A percentile compares a stretch with the other conserved stretches of the same genome.
These are phyloP conservation scores for Pao palembangensis DNA, from an alignment of 2,113 vertebrate species.

Conservation along the genomic window DNA sequence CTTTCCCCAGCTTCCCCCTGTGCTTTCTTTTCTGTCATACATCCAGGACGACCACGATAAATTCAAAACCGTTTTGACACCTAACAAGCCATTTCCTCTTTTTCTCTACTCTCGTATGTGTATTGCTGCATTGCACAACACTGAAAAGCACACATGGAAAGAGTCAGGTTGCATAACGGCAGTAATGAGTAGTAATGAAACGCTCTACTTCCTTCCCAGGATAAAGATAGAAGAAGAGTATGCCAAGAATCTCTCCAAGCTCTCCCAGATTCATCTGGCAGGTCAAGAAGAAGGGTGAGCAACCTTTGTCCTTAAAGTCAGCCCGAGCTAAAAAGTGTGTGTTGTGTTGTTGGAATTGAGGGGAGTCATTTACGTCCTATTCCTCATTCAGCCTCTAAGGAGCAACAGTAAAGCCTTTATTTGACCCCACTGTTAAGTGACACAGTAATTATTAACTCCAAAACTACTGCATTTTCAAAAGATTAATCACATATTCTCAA, in stretches of 20 bases:
- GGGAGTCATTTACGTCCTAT: background rate
- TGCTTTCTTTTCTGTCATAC: conserved; percentile 1
- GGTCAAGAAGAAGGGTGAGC: conserved; percentile 97
- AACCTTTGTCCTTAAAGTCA: conserved; percentile 1
- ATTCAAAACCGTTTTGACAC: conserved; percentile 5
- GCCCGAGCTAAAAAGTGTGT: background rate
- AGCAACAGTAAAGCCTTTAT: background rate
- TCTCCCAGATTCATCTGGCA: conserved; percentile 92
- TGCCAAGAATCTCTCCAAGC: conserved; percentile 92
- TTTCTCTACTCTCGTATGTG: conserved; percentile 21
- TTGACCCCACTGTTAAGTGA: too few species aligned
- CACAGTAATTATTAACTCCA: too few species aligned
- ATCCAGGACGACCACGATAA: conserved; percentile 41
- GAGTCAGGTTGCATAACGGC: conserved; percentile 17
- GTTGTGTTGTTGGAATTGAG: background rate
- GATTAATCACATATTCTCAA: too few species aligned
- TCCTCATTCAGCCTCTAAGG: background rate
- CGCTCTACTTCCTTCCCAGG: conserved; percentile 70
- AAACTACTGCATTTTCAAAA: too few species aligned
- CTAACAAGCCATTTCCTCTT: conserved; percentile 37
- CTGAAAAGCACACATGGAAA: conserved; percentile 33
- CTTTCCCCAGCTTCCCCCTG: background rate
- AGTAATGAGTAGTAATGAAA: conserved; percentile 39
- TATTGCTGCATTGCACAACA: conserved; percentile 41
- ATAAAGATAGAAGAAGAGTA: conserved; percentile 99